These are phyloP conservation scores for Papilio polyxenes DNA, from an alignment of 1,140 invertebrate species.

Conservation along the genomic window DNA sequence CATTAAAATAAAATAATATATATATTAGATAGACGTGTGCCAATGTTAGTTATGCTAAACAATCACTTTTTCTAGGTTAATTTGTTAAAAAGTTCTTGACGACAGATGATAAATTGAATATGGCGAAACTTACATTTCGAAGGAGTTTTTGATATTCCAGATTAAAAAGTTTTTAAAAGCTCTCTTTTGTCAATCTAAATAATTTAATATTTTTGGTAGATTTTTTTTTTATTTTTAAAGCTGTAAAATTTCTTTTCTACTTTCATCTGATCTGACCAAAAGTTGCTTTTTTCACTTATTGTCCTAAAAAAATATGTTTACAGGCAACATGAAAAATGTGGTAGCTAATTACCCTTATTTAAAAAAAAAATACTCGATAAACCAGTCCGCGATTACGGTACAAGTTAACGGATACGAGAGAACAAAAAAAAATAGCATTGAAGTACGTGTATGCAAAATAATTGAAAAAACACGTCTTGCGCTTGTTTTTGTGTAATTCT, in stretches of 20 bases:
- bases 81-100: no score
- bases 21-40: neutral
- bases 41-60: neutral
- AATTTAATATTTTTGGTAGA: no score
- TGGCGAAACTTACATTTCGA: no score
- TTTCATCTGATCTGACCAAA: neutral
- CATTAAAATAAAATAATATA: neutral
- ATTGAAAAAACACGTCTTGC: slow-evolving; percentile 34
- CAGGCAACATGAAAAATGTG: neutral
- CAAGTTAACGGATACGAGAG: slow-evolving; percentile 47
- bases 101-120: no score
- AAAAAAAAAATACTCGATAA: slow-evolving; percentile 28
- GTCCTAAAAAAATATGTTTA: neutral
- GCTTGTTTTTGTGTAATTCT: neutral
- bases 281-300: neutral
- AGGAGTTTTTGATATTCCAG: no score
- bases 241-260: neutral
- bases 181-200: no score
- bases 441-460: slow-evolving; percentile 36
- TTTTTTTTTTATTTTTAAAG: neutral
- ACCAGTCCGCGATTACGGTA: slow-evolving; percentile 50
- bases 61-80: no score
- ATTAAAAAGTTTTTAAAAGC: no score
- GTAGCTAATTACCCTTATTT: slow-evolving; percentile 7
- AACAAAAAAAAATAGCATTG: slow-evolving; percentile 41